These are phyloP conservation scores for Drosophila melanogaster DNA, from an alignment of 1,140 invertebrate species.

Conservation along the genomic window DNA sequence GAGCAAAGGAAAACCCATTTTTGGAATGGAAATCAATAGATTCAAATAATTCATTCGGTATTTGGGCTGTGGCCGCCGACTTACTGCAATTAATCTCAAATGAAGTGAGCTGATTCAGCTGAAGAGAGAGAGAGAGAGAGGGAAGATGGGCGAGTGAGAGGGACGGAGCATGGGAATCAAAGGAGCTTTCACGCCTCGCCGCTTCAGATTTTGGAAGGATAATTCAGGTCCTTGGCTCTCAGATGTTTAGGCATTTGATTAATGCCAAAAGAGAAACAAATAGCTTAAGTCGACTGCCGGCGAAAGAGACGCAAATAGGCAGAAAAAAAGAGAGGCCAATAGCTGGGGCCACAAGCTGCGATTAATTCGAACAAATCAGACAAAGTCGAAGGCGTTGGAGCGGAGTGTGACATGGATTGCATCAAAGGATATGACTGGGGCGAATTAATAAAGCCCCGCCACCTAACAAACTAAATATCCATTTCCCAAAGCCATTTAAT, in stretches of 20 bases:
- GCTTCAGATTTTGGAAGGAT: conserved; percentile 36
- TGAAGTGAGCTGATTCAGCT: conserved; percentile 59
- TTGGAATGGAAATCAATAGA: conserved; percentile 56
- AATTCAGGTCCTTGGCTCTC: conserved; percentile 15
- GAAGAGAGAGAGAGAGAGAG: neutral
- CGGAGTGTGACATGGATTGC: conserved; percentile 17
- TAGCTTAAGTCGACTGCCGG: neutral
- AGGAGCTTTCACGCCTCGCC: conserved; percentile 60
- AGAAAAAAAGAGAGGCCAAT: conserved; percentile 9
- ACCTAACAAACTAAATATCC: conserved; percentile 5
- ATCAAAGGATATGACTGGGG: conserved; percentile 16
- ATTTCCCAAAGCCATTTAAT: conserved; percentile 1
- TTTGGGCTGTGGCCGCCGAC: conserved; percentile 23
- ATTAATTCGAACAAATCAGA: conserved; percentile 30
- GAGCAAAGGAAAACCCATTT: neutral
- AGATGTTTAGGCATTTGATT: conserved; percentile 60
- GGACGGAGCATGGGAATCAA: conserved; percentile 2
- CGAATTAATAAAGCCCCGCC: conserved; percentile 1
- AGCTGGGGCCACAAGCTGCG: conserved; percentile 21
- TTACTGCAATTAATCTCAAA: conserved; percentile 72
- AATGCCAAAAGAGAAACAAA: conserved; percentile 51
- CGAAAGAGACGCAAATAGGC: conserved; percentile 3
- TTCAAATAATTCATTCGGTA: conserved; percentile 55
- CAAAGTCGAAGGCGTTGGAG: conserved; percentile 9
- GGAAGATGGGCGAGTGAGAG: neutral